These are phyloP conservation scores for Sebastes goodei DNA, from an alignment of 2,797 vertebrate genomes.

Conservation along the genomic window DNA sequence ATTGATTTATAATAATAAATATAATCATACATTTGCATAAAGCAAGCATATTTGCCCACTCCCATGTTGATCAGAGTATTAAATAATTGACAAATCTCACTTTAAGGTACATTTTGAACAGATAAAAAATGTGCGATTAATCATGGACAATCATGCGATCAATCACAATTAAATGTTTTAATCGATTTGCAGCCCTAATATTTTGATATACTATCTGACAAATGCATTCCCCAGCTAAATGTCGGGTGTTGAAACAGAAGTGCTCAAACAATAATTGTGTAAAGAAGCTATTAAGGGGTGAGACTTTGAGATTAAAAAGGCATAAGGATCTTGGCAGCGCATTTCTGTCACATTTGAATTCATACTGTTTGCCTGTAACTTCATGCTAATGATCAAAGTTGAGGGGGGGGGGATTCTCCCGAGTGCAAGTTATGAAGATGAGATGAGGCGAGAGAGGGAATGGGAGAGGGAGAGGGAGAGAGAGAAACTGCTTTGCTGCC, in stretches of 20 bases:
- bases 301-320: constrained; percentile 67
- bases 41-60: not conserved
- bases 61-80: not conserved
- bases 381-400: constrained; percentile 87
- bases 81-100: not conserved
- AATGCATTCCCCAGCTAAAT: not conserved
- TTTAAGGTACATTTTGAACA: not conserved
- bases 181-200: not conserved
- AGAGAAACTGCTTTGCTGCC: constrained; percentile 82
- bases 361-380: constrained; percentile 80
- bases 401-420: constrained; percentile 74
- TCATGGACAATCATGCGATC: not conserved
- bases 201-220: not conserved
- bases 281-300: constrained; percentile 51
- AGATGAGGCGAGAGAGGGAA: constrained; percentile 76
- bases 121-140: not conserved
- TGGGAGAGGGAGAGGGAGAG: constrained; percentile 41
- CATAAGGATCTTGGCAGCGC: constrained; percentile 52
- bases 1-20: not conserved
- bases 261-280: constrained; percentile 32
- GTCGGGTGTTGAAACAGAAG: not conserved
- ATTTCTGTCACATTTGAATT: constrained; percentile 80
- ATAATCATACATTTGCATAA: not conserved
- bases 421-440: constrained; percentile 86
- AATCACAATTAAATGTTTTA: not conserved